Evolutionary conservation across 2,888 invertebrate species (phyloP), one percentile per base, ranked within the genome.

Genomic region (Belgica antarctica): DNA sequence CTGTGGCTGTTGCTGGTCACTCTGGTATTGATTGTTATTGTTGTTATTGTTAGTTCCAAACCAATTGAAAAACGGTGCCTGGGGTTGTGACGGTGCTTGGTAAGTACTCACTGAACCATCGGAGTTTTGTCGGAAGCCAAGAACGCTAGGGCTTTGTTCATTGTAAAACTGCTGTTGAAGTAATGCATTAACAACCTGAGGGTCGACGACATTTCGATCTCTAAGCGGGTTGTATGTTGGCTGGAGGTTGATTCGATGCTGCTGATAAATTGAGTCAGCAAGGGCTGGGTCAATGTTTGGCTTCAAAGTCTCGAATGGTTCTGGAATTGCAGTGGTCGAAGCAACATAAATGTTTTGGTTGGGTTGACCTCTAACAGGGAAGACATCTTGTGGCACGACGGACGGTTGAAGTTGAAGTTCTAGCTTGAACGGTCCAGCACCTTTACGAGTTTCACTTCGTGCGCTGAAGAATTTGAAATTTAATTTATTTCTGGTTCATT

Each of bases 211-310:
- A 31, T 71, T 69, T 12, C 62, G 59, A 65, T 72, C 71, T n/a
- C 17, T 17, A 7, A 70, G 27, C n/a, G 76, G 72, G 66, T 69
- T 73, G 71, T 75, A 72, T 1, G 75, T 73, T 28, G 76, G 73
- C 70, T 74, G 74, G 1, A 78, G 71, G 46, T 78, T 77, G 1
- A 79, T 72, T 1, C 77, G 75, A 69, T 76, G 75, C 15, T 78
- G 72, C 2, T 74, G 69, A 70, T 75, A 75, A 5, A 79, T 72
- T 22, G 75, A 71, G 27, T 76, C 66, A 0, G 75, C 75, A 5
- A 77, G 61, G 1, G 74, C 72, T 1, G 75, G 74, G 1, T 75
- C 74, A 63, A 78, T 71, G 22, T 25, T 3, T 8, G 68, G 24
- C 34, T 31, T 31, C 1, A 22, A 5, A 10, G 68, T 57, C 1